Evolutionary conservation across 2,888 invertebrate species (phyloP).

Genomic region (Brachyptera risi): DNA sequence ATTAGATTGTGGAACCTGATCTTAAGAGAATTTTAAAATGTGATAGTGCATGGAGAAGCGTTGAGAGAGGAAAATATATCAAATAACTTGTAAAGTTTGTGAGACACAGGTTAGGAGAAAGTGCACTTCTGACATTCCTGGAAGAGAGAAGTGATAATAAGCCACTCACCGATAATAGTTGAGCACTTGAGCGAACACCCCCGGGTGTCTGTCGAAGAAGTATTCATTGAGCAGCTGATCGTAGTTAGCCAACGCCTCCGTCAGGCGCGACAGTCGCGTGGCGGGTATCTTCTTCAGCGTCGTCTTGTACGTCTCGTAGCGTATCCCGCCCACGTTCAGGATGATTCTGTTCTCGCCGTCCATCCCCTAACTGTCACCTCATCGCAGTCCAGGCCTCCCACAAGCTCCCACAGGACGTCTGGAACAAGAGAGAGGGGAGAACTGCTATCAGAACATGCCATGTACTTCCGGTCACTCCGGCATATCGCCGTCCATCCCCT

Average conservation of each 20-base stretch:
- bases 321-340: conserved; percentile 89
- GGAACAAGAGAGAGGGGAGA: conserved; percentile 56
- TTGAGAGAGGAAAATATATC: too few species aligned
- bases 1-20: too few species aligned
- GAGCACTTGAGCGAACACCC: conserved; percentile 85
- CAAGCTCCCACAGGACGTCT: conserved; percentile 3
- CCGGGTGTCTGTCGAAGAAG: conserved; percentile 83
- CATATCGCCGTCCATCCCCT: conserved; percentile 81
- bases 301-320: conserved; percentile 74
- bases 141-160: too few species aligned
- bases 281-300: conserved; percentile 88
- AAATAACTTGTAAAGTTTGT: too few species aligned
- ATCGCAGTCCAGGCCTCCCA: conserved; percentile 2
- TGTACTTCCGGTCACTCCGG: too few species aligned
- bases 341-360: conserved; percentile 92
- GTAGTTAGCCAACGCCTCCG: conserved; percentile 83
- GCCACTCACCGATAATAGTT: conserved; percentile 87
- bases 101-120: too few species aligned
- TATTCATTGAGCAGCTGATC: conserved; percentile 87
- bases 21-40: too few species aligned
- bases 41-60: too few species aligned
- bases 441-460: too few species aligned
- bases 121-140: too few species aligned
- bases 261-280: conserved; percentile 74
- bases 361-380: conserved; percentile 48